Base-by-base conservation (phyloP, 2,888 invertebrate genomes). In the Mycalesis mineus region DNA sequence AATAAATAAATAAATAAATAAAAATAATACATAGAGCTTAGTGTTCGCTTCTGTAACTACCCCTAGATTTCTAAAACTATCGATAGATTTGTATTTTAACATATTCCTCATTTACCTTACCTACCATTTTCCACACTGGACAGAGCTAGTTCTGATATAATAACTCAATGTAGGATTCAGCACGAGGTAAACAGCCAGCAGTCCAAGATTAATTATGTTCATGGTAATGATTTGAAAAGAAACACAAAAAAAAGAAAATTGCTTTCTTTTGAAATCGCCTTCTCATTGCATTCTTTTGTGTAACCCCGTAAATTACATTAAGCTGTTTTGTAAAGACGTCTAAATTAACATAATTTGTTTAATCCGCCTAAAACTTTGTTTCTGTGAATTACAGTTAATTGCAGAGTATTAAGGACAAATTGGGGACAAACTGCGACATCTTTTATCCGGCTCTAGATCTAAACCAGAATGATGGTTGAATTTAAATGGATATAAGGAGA, bases 261-360 rank as follows among this genome's bases (percentile, higher is more conserved):
- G 17, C 39, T 13, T 48, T 48, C 48, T 48, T 48, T 48, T 22
- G 17, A 36, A 22, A 49, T 13, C 22, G 36, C 36, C 39, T 37
- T 49, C 49, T 49, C 8, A 49, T 49, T 49, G 22, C 49, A 29
- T 40, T 15, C 51, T 17, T 51, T 51, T 40, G 51, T 51, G 40
- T 51, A 41, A 29, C 40, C 40, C 40, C 40, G 51, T 41, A 51
- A 51, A 51, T 51, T 51, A 40, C 39, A 51, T 51, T 51, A 51
- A 51, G 40, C 51, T 51, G 37, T 49, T 50, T 41, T 41, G 51
- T 51, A 51, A 51, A 51, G 51, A 51, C 51, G 40, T 51, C 51
- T 51, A 41, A 51, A 51, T 51, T 51, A 51, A 51, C 51, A 40
- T 51, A 51, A 51, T 51, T 51, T 40, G 39, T 41, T 51, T 40